Evolutionary conservation across 2,113 vertebrate genomes (phyloP).

Genomic region (Steatornis caripensis): DNA sequence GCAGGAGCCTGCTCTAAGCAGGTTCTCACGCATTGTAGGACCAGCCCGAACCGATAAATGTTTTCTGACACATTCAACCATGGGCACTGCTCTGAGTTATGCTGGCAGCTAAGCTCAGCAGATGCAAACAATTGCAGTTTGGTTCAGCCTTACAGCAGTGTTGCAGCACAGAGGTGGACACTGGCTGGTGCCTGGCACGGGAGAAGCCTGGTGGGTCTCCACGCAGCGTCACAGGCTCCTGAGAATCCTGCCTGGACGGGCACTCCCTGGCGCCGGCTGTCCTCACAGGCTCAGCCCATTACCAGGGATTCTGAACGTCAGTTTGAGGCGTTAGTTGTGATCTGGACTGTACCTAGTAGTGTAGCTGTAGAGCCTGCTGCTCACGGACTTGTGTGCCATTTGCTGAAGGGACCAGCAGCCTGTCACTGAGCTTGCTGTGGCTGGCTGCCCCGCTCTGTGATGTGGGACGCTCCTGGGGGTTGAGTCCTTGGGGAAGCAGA

Average conservation of each 20-base stretch:
- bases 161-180: not conserved
- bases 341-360: not conserved
- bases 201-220: not conserved
- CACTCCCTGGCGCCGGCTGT: not conserved
- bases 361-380: not conserved
- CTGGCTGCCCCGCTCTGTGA: not conserved
- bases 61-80: not conserved
- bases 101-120: not conserved
- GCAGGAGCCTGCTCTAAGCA: not conserved
- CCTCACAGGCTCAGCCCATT: not conserved
- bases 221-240: not conserved
- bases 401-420: not conserved
- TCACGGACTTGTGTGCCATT: not conserved
- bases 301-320: fast-evolving
- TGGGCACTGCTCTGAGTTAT: not conserved
- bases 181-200: not conserved
- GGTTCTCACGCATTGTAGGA: not conserved
- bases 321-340: not conserved
- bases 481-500: not conserved
- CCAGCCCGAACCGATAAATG: not conserved
- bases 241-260: fast-evolving
- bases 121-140: not conserved
- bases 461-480: not conserved
- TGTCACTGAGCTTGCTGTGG: not conserved
- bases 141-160: not conserved